These are phyloP conservation scores for Tolmerus cingulatus DNA, from an alignment of 2,888 invertebrate genomes.

Conservation along the genomic window DNA sequence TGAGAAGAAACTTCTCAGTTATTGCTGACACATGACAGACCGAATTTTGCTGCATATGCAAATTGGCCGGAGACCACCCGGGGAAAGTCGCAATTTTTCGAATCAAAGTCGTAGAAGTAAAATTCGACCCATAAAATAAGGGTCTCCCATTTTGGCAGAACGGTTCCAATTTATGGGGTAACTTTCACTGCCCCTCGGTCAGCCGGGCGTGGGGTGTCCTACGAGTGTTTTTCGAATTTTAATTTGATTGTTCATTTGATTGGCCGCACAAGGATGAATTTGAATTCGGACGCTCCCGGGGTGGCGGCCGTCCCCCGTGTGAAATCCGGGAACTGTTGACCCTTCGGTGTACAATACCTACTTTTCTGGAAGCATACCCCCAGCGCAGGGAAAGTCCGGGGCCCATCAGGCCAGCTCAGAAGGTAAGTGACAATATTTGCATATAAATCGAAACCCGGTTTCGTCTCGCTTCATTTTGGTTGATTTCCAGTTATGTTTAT, in stretches of 20 bases:
- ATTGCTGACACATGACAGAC: neutral
- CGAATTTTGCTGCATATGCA: neutral
- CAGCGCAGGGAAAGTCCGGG: neutral
- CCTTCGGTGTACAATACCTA: neutral
- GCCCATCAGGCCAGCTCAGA: neutral
- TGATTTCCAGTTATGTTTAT: conserved; percentile 55
- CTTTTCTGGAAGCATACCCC: neutral
- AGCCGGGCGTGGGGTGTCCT: neutral
- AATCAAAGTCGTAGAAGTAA: neutral
- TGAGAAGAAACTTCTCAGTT: neutral
- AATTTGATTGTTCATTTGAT: conserved; percentile 45
- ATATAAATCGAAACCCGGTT: conserved; percentile 41
- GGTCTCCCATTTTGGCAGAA: neutral
- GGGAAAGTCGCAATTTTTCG: neutral
- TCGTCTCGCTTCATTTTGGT: conserved; percentile 1
- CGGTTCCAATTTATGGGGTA: neutral
- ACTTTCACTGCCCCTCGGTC: neutral
- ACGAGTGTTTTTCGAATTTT: conserved; percentile 32
- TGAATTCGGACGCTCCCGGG: neutral
- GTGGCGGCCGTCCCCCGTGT: neutral
- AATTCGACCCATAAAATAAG: conserved; percentile 21
- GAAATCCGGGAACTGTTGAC: conserved; percentile 8
- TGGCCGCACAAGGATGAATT: conserved; percentile 28
- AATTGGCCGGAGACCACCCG: neutral
- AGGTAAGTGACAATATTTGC: conserved; percentile 44